Evolutionary conservation across 2,888 invertebrate genomes (phyloP).

Genomic region (Cacoxenus indagator): DNA sequence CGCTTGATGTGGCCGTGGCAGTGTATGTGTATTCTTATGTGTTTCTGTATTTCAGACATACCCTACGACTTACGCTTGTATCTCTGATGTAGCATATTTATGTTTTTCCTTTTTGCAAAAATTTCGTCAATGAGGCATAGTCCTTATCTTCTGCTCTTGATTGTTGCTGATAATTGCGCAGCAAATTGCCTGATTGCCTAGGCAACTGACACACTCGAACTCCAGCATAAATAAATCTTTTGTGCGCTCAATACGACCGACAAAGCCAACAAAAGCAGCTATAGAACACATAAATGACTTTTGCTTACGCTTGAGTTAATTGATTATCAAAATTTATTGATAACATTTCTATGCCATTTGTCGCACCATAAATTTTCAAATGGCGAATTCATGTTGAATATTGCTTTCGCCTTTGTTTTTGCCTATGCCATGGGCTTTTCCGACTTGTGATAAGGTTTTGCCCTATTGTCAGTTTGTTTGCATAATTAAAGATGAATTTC

Average conservation of each 20-base stretch:
- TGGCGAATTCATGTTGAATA: too few relatives aligned
- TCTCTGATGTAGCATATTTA: constrained; percentile 1
- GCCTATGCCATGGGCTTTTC: too few relatives aligned
- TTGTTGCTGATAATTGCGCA: background rate
- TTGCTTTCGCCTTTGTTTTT: too few relatives aligned
- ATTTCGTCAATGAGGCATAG: background rate
- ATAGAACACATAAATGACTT: constrained; percentile 26
- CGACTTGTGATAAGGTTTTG: too few relatives aligned
- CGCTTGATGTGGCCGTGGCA: background rate
- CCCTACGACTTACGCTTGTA: background rate
- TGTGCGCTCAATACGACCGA: too few relatives aligned
- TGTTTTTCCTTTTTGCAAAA: background rate
- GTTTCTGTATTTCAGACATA: background rate
- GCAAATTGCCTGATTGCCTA: too few relatives aligned
- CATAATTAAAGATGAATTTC: too few relatives aligned
- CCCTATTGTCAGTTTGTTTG: too few relatives aligned
- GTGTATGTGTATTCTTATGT: background rate
- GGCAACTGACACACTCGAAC: too few relatives aligned
- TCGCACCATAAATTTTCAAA: background rate
- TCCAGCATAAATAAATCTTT: too few relatives aligned
- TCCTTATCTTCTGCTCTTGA: background rate
- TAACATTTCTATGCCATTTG: constrained; percentile 46
- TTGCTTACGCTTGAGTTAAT: constrained; percentile 53
- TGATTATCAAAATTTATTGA: constrained; percentile 55
- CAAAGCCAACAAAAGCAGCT: too few relatives aligned